These are phyloP conservation scores for Mystacides longicornis DNA, from an alignment of 2,888 invertebrate species.

Conservation along the genomic window DNA sequence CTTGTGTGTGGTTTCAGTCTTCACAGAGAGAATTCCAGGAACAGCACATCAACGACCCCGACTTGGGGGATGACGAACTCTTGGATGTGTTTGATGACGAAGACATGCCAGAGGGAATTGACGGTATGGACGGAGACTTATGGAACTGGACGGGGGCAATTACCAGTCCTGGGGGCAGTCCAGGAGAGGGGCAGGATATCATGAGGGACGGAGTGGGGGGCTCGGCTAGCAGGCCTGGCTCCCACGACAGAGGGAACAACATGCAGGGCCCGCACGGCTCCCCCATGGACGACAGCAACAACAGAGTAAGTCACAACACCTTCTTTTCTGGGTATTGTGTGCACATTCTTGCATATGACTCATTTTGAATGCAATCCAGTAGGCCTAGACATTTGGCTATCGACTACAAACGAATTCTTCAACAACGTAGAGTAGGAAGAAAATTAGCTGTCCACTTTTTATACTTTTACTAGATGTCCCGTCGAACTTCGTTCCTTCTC, in stretches of 20 bases:
- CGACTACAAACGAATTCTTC: too few relatives aligned
- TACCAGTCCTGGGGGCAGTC: slow-evolving; percentile 54
- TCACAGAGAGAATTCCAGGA: slow-evolving; percentile 66
- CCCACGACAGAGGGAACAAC: slow-evolving; percentile 20
- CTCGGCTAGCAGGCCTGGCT: slow-evolving; percentile 18
- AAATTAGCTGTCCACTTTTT: too few relatives aligned
- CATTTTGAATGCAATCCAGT: too few relatives aligned
- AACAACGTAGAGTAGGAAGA: too few relatives aligned
- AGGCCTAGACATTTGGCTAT: too few relatives aligned
- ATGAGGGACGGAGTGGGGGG: slow-evolving; percentile 18
- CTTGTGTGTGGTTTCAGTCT: slow-evolving; percentile 40
- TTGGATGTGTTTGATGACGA: slow-evolving; percentile 53
- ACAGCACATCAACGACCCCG: slow-evolving; percentile 58
- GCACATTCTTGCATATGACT: too few relatives aligned
- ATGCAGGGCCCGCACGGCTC: slow-evolving; percentile 21
- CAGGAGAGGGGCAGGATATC: slow-evolving; percentile 36
- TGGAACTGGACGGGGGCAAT: slow-evolving; percentile 56
- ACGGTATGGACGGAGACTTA: slow-evolving; percentile 69
- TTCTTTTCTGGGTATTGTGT: too few relatives aligned
- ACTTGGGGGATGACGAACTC: slow-evolving; percentile 59
- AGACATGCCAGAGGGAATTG: slow-evolving; percentile 59
- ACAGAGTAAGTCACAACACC: slow-evolving; percentile 21
- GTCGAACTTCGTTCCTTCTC: too few relatives aligned
- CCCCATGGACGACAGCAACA: slow-evolving; percentile 22
- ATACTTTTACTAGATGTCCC: too few relatives aligned